Evolutionary conservation across 2,113 vertebrate species (phyloP).

Genomic region (Triplophysa dalaica): DNA sequence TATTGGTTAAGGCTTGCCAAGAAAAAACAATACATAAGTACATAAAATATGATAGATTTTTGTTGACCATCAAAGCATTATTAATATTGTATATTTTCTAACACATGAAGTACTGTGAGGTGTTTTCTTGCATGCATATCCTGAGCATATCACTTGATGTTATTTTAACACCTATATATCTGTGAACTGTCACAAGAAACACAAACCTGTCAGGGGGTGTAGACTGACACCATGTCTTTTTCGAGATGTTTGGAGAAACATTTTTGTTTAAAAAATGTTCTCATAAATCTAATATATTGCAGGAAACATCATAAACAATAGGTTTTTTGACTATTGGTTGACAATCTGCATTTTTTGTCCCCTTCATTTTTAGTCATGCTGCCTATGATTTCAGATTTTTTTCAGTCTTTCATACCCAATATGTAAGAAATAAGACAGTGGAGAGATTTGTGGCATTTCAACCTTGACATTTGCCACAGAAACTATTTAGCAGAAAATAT

Average conservation of each 20-base stretch:
- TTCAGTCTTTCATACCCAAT: neutral
- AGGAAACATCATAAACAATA: neutral
- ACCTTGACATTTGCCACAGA: neutral
- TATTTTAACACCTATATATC: conserved; percentile 36
- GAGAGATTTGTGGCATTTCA: neutral
- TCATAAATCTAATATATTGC: no score
- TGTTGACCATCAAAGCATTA: neutral
- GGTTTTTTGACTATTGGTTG: neutral
- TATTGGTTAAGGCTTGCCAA: conserved; percentile 1
- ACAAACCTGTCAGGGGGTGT: neutral
- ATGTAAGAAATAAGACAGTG: neutral
- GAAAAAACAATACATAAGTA: neutral
- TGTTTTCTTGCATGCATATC: conserved; percentile 1
- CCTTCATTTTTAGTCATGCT: neutral
- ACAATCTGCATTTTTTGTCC: neutral
- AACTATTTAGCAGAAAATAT: neutral
- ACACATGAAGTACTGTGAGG: neutral
- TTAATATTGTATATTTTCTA: neutral
- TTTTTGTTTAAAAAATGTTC: no score
- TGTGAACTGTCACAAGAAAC: conserved; percentile 41
- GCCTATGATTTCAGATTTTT: neutral
- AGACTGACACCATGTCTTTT: no score
- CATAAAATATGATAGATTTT: neutral
- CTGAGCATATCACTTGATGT: conserved; percentile 35
- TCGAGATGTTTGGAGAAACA: no score